phyloP scores from a whole-genome alignment of 2,888 invertebrate species.

The Piscicola geometra region DNA sequence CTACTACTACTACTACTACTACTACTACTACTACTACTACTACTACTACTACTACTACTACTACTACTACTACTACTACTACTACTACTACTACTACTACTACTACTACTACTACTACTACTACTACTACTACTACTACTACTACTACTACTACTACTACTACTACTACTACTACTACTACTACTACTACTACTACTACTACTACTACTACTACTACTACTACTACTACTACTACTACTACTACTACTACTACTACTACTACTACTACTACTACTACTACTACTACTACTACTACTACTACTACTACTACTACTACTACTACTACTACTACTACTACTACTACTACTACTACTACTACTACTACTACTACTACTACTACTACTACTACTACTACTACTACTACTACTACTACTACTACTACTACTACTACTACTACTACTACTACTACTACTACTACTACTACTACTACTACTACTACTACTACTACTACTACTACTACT shows the following conservation, averaged over 20 bases:
- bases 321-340: slow-evolving; percentile 5
- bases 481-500: slow-evolving; percentile 32
- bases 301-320: neutral
- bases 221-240: slow-evolving; percentile 26
- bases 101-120: neutral
- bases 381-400: slow-evolving; percentile 7
- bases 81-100: neutral
- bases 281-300: neutral
- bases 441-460: slow-evolving; percentile 30
- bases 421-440: slow-evolving; percentile 24
- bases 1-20: too few species aligned
- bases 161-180: slow-evolving; percentile 4
- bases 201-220: slow-evolving; percentile 27
- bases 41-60: neutral
- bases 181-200: neutral
- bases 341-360: slow-evolving; percentile 12
- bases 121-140: slow-evolving; percentile 10
- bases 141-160: slow-evolving; percentile 2
- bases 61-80: neutral
- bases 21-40: too few species aligned
- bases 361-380: neutral
- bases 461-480: slow-evolving; percentile 32
- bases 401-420: slow-evolving; percentile 13
- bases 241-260: slow-evolving; percentile 32
- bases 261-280: neutral